These are phyloP conservation scores for Tragelaphus buxtoni DNA, from an alignment of 2,113 vertebrate genomes.

Conservation along the genomic window DNA sequence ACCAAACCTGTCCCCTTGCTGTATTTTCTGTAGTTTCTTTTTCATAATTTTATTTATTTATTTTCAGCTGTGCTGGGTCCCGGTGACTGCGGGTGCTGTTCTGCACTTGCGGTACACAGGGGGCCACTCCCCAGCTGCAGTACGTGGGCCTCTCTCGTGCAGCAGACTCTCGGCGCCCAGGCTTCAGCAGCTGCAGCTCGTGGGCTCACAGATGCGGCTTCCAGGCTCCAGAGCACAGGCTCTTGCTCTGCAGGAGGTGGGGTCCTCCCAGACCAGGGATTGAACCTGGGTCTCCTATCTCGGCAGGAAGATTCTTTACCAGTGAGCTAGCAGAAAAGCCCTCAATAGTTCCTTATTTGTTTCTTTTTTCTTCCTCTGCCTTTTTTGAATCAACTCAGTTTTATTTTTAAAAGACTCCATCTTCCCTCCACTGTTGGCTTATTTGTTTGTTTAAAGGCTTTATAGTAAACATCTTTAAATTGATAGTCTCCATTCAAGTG, in stretches of 20 bases:
- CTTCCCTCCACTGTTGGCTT: not conserved
- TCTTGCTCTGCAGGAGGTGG: not conserved
- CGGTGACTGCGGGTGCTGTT: not conserved
- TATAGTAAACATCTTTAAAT: not conserved
- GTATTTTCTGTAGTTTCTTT: not conserved
- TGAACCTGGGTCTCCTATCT: not conserved
- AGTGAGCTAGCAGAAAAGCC: not conserved
- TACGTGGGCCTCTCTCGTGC: not conserved
- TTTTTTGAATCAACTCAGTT: not conserved
- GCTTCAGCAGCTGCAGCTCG: not conserved
- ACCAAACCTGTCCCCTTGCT: not conserved
- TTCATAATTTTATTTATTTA: not conserved
- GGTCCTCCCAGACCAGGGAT: not conserved
- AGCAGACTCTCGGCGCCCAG: not conserved
- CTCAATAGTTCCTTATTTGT: not conserved
- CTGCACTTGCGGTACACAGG: rapidly evolving
- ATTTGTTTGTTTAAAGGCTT: not conserved
- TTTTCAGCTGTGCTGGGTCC: not conserved
- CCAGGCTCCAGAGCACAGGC: not conserved
- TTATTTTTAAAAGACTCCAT: not conserved
- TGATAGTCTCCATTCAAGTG: not conserved
- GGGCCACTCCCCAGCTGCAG: not conserved
- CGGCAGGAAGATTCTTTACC: not conserved
- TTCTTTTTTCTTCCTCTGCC: not conserved
- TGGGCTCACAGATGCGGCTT: not conserved